Percentiles rank a stretch among this genome's conserved stretches.
Evolutionary conservation across 2,797 vertebrate genomes (phyloP).

Genomic region (Eremophila alpestris): DNA sequence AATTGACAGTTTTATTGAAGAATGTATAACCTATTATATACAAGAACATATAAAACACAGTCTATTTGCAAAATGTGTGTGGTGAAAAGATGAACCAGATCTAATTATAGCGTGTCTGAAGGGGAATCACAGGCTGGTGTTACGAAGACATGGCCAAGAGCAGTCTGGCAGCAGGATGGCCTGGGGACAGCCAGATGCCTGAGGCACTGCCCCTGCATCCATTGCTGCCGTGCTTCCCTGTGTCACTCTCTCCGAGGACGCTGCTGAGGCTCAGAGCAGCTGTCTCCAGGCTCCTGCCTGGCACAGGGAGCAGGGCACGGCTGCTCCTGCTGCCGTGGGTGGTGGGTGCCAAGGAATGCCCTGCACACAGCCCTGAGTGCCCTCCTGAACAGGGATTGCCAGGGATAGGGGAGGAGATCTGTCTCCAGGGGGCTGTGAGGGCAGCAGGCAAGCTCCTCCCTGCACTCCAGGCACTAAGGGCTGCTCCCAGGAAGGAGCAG

Average conservation of each 20-base stretch:
- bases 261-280: not conserved
- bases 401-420: not conserved
- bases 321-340: not conserved
- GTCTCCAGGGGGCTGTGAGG: accelerated
- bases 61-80: not conserved
- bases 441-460: not conserved
- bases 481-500: not conserved
- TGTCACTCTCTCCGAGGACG: not conserved
- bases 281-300: accelerated
- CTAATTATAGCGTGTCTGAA: not conserved
- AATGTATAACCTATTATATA: too few species aligned
- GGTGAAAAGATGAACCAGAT: not conserved
- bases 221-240: not conserved
- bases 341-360: accelerated
- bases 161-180: not conserved
- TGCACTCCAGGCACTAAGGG: not conserved
- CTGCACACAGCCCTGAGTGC: not conserved
- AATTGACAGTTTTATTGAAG: not conserved
- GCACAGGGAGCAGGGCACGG: accelerated
- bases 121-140: not conserved
- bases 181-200: not conserved
- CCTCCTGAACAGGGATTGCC: not conserved
- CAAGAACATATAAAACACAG: not conserved
- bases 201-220: not conserved
- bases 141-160: accelerated